These are phyloP conservation scores for Neolamprologus fasciatus DNA, from an alignment of 2,113 vertebrate genomes.

Conservation along the genomic window DNA sequence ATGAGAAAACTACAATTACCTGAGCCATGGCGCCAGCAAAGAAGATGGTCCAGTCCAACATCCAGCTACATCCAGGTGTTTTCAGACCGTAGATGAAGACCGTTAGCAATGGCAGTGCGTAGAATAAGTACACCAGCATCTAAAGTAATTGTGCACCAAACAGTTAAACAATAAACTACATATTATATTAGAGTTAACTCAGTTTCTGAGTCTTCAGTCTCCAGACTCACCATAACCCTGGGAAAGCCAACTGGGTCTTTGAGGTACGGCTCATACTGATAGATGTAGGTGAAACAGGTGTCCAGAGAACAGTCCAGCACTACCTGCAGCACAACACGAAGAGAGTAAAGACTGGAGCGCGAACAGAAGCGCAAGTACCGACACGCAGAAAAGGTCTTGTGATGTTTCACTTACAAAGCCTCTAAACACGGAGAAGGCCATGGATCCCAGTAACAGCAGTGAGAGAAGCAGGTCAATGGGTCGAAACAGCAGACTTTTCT, in stretches of 20 bases:
- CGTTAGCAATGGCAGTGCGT: conserved; percentile 77
- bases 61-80: conserved; percentile 83
- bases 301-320: conserved; percentile 86
- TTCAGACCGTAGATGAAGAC: conserved; percentile 74
- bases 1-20: conserved; percentile 58
- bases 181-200: background rate
- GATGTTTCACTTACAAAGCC: conserved; percentile 77
- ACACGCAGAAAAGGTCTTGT: background rate
- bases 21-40: conserved; percentile 83
- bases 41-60: conserved; percentile 86
- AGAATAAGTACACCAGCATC: conserved; percentile 90
- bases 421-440: conserved; percentile 79
- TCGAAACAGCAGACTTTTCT: conserved; percentile 70
- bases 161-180: background rate
- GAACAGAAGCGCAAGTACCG: background rate
- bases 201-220: background rate
- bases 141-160: conserved; percentile 25
- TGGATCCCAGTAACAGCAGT: conserved; percentile 58
- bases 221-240: conserved; percentile 78
- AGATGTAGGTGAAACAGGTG: conserved; percentile 83
- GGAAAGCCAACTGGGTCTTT: conserved; percentile 87
- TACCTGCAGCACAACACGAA: conserved; percentile 66
- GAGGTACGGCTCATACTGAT: conserved; percentile 90
- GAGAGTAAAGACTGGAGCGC: background rate
- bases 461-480: conserved; percentile 76